A percentile compares a stretch with the other conserved stretches of the same genome.
phyloP scores from a whole-genome alignment of 2,797 vertebrate species.

The Sphaeramia orbicularis region DNA sequence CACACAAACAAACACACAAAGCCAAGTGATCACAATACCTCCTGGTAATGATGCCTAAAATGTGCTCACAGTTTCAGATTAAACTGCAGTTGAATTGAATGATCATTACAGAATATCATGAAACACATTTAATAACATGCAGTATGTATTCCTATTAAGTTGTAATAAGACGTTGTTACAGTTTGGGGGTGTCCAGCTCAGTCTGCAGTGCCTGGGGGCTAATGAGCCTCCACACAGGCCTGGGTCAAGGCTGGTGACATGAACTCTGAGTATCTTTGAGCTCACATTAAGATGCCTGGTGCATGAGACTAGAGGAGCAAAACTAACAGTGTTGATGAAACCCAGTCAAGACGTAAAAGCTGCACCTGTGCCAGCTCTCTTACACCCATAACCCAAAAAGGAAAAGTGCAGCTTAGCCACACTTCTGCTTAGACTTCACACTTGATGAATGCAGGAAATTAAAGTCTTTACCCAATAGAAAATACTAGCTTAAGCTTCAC shows the following conservation, averaged over 20 bases:
- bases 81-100: too few species aligned
- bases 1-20: too few species aligned
- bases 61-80: too few species aligned
- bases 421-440: slow-evolving; percentile 30
- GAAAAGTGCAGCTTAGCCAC: slow-evolving; percentile 37
- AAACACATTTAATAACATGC: too few species aligned
- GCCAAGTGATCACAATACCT: too few species aligned
- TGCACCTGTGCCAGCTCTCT: slow-evolving; percentile 52
- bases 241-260: too few species aligned
- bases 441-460: slow-evolving; percentile 58
- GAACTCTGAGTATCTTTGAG: slow-evolving; percentile 39
- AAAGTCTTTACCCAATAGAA: slow-evolving; percentile 10
- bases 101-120: too few species aligned
- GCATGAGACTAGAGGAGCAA: slow-evolving; percentile 42
- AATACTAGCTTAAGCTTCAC: slow-evolving; percentile 7
- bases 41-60: too few species aligned
- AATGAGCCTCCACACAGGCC: slow-evolving; percentile 26
- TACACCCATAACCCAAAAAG: slow-evolving; percentile 45
- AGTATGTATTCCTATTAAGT: too few species aligned
- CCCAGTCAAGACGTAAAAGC: slow-evolving; percentile 42
- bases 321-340: slow-evolving; percentile 52
- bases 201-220: too few species aligned
- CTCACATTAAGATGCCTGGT: slow-evolving; percentile 55
- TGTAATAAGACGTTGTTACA: too few species aligned
- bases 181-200: too few species aligned